Evolutionary conservation across 2,797 vertebrate species (phyloP).

Genomic region (Anolis apletophallus): DNA sequence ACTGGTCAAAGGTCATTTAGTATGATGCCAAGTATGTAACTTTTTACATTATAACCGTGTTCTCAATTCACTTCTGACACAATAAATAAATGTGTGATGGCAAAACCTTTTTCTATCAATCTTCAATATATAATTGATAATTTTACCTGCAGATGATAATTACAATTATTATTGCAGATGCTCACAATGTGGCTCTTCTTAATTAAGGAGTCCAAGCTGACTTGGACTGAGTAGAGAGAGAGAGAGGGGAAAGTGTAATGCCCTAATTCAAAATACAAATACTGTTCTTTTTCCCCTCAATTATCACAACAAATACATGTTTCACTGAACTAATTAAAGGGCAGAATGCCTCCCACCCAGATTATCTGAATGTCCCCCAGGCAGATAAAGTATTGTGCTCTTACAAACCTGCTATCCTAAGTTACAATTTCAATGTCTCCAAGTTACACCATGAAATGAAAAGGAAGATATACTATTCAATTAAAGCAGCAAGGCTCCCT

Average conservation of each 20-base stretch:
- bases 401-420: neutral
- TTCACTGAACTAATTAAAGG: neutral
- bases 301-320: neutral
- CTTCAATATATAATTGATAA: too few relatives aligned
- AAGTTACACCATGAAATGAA: neutral
- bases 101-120: too few relatives aligned
- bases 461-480: neutral
- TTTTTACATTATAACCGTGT: too few relatives aligned
- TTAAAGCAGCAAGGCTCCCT: neutral
- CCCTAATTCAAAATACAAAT: too few relatives aligned
- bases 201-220: neutral
- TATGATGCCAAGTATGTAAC: too few relatives aligned
- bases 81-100: too few relatives aligned
- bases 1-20: too few relatives aligned
- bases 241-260: neutral
- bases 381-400: too few relatives aligned
- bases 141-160: too few relatives aligned
- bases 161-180: neutral
- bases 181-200: neutral
- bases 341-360: neutral
- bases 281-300: neutral
- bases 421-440: neutral
- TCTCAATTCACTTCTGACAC: too few relatives aligned
- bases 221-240: neutral
- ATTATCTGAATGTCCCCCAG: neutral